Base-by-base conservation (phyloP, 2,888 invertebrate genomes). In the Odontocerum albicorne region DNA sequence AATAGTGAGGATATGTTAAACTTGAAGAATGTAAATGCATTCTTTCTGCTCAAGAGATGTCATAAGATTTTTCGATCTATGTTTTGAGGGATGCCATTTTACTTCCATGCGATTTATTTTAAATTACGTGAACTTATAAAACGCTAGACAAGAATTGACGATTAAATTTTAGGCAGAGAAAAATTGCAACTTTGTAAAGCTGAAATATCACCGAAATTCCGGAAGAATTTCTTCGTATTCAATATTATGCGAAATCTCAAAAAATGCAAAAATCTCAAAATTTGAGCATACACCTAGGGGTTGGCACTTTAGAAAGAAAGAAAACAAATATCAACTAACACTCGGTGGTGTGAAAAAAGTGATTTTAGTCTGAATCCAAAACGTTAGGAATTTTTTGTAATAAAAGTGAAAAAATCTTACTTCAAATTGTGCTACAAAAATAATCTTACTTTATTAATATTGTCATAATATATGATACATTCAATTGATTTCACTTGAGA, bases 171-270 rank as follows among this genome's bases (percentile, higher is more conserved):
- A 61, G 61, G 58, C 61, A 52, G 60, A 60, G 53, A 60, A 60
- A 56, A 54, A 51, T 35, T 49, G 51, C 54, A 54, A 52, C 20
- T 49, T 55, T 42, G 54, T 61, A 61, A 61, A 61, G 61, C 61
- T 61, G 56, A 53, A 50, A 50, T 61, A 61, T 61, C 61, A 61
- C 61, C 47, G 58, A 60, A 60, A 60, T 60, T 57, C 58, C 22
- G 15, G 32, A 32, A 43, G 60, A 60, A 58, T 60, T 60, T 58
- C 58, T 42, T 51, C 52, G 22, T 52, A 60, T 51, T 52, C 35
- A 49, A 40, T 46, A 6, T 39, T 45, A 44, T 49, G 49, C 53
- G 49, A 53, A 45, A 49, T n/a, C n/a, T n/a, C n/a, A n/a, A n/a
- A n/a, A n/a, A n/a, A n/a, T n/a, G n/a, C n/a, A n/a, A n/a, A n/a